Evolutionary conservation across 2,797 vertebrate species (phyloP), one percentile per base, ranked within the genome.

Genomic region (Clarias fuscus): DNA sequence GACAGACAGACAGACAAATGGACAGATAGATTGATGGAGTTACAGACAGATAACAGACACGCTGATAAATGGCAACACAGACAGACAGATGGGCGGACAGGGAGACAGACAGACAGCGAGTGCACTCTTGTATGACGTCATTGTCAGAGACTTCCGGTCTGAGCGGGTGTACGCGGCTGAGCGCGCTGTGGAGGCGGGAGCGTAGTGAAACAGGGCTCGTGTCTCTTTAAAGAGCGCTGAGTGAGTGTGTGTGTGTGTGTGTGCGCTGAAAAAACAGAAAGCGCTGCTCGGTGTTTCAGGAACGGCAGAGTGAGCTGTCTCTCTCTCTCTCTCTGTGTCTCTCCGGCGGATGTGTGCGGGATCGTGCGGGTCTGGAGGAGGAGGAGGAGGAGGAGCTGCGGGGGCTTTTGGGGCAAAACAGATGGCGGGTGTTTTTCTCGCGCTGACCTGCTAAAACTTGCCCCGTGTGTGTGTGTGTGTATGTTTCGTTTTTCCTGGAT

Each of bases 271-370:
- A 83, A 83, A 83, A 83, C 76, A 79, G 68, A 72, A 72, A 83
- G 68, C 82, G 82, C 82, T 83, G 82, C 82, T 83, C 68, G 73
- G 82, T 83, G 67, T 40, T 83, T 72, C 82, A 83, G 67, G 67
- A 83, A 72, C 20, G 79, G 79, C 79, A 81, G 61, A 81, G 79
- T 81, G 79, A 81, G 67, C 40, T 65, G 37, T 65, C 62, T 81
- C 61, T 1, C 67, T 72, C 82, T 71, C 82, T 61, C 48, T 30
- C 33, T 33, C 33, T 68, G 14, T 33, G 37, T 65, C 13, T 3
- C 30, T n/a, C 82, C 27, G 82, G 68, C 56, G 82, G 68, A 43
- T 71, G 68, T 72, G n/a, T 72, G 82, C 68, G 67, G 67, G 53
- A 30, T 72, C 72, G n/a, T 71, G 82, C 65, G 68, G 53, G 53